Base-by-base conservation (phyloP, 2,113 vertebrate genomes). In the Cinclus cinclus region DNA sequence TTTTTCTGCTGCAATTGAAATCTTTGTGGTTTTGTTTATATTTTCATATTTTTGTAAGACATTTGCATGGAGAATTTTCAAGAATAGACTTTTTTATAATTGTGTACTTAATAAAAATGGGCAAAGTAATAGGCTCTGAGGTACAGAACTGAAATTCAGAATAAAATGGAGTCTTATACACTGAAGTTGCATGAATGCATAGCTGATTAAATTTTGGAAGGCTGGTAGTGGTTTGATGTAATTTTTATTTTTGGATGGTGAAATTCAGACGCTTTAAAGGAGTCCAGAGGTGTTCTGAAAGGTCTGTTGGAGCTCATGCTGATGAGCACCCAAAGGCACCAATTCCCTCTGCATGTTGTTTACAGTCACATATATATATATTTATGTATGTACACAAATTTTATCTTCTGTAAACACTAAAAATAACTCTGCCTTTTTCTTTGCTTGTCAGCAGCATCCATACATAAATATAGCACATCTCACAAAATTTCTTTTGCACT, bases 391-490 rank as follows among this genome's bases (percentile, higher is more conserved):
- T 23, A 44, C 53, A 83, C 46, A 73, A 33, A 62, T 86, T 83
- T 90, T 86, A 28, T 83, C 44, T 60, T 67, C 59, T 89, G 18
- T 44, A 23, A 83, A 49, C 53, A 44, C 25, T 93, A 56, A 92
- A 95, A 94, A 90, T 90, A 92, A 58, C 73, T 71, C 69, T 91
- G 55, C 15, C n/a, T 75, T 83, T 77, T 44, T 89, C 71, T 74
- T 65, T 84, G 60, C 73, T 94, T 89, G 62, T 83, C 83, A 82
- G 52, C 63, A 67, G 42, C 62, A 47, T 13, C 20, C 16, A 21
- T 69, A 83, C 12, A 5, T 95, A 96, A 95, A 92, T 63, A 83
- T 1, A 75, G 75, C 4, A 35, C 67, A 55, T 67, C 67, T 83
- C 71, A n/a, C 90, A 93, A 96, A 90, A 77, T 50, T 79, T 76